Evolutionary conservation across 92 coral and sea anemone species (phyloP).

Genomic region (Hydrozoanthus gracilis): DNA sequence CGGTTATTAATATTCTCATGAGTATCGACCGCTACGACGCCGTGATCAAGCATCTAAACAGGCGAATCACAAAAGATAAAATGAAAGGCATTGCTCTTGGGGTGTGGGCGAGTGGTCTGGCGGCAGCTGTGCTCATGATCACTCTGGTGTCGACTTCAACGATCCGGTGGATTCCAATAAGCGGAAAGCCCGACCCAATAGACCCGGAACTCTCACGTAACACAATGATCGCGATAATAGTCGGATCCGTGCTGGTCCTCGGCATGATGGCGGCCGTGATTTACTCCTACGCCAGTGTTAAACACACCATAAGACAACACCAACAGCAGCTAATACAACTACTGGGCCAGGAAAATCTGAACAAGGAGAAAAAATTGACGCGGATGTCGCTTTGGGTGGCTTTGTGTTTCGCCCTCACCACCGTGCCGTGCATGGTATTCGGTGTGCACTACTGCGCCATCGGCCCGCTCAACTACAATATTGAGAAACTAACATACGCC

Average conservation of each 20-base stretch:
- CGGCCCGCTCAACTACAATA: not conserved
- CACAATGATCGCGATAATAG: not conserved
- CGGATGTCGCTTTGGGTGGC: slow-evolving; percentile 13
- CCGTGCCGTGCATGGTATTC: not conserved
- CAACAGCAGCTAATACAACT: slow-evolving; percentile 24
- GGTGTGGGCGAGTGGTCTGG: slow-evolving; percentile 11
- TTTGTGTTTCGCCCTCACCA: not conserved
- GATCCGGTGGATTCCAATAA: not conserved
- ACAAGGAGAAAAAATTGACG: not conserved
- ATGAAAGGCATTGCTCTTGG: slow-evolving; percentile 21
- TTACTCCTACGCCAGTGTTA: slow-evolving; percentile 6
- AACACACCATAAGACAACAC: slow-evolving; percentile 15
- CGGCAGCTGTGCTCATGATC: not conserved
- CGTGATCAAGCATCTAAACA: slow-evolving; percentile 1
- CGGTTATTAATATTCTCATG: not conserved
- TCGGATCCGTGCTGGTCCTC: not conserved
- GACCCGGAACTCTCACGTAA: not conserved
- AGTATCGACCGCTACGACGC: slow-evolving; percentile 37
- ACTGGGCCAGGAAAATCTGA: slow-evolving; percentile 12
- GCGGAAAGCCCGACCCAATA: not conserved
- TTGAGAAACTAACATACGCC: slow-evolving; percentile 4
- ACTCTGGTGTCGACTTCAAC: slow-evolving; percentile 32
- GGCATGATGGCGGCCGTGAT: not conserved
- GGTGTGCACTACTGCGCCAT: not conserved
- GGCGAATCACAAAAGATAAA: slow-evolving; percentile 15